phyloP scores from a whole-genome alignment of 1,140 invertebrate species.

The Nixonia krombeini region DNA sequence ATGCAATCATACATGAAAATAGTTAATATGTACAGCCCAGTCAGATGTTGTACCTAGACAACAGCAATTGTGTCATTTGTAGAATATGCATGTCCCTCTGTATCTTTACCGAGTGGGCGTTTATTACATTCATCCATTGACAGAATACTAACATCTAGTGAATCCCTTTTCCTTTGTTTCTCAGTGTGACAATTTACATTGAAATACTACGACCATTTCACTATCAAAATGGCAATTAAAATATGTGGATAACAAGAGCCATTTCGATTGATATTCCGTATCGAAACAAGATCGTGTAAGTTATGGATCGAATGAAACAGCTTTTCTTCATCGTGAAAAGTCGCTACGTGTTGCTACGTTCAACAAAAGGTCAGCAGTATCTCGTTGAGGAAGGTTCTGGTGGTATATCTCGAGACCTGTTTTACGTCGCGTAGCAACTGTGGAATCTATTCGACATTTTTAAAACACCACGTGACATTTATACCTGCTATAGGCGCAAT shows the following conservation, averaged over 20 bases:
- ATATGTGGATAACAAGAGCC: conserved; percentile 12
- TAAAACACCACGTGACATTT: conserved; percentile 2
- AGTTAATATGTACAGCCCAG: background rate
- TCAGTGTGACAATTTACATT: conserved; percentile 33
- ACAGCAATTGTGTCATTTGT: conserved; percentile 32
- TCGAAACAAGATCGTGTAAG: conserved; percentile 28
- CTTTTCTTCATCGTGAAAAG: conserved; percentile 6
- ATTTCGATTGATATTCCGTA: conserved; percentile 1
- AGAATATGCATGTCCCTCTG: conserved; percentile 19
- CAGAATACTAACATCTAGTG: conserved; percentile 31
- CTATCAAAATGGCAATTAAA: conserved; percentile 25
- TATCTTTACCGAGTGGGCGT: conserved; percentile 32
- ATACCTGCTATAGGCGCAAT: conserved; percentile 5
- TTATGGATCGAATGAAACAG: conserved; percentile 8
- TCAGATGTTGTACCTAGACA: conserved; percentile 41
- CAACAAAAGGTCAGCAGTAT: conserved; percentile 24
- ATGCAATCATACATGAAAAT: too few species aligned
- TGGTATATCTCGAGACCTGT: background rate
- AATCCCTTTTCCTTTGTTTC: conserved; percentile 9
- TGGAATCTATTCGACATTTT: conserved; percentile 10
- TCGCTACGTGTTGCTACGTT: background rate
- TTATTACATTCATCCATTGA: conserved; percentile 41
- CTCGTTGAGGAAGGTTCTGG: conserved; percentile 25
- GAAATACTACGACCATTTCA: conserved; percentile 11
- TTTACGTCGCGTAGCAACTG: background rate